These are phyloP conservation scores for Schrankia costaestrigalis DNA, from an alignment of 2,888 invertebrate species.

Conservation along the genomic window DNA sequence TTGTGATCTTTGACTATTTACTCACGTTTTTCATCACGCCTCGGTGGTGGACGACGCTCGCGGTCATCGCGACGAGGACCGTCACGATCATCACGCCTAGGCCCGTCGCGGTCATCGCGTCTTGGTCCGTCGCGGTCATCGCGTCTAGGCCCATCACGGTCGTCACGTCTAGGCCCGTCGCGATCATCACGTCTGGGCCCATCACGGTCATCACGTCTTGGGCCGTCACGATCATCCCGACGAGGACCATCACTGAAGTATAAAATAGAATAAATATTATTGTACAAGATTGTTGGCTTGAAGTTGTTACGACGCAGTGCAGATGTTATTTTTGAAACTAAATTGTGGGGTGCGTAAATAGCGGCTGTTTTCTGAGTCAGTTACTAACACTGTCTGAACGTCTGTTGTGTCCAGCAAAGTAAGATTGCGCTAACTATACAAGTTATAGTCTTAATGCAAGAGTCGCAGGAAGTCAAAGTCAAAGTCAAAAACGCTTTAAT, in stretches of 20 bases:
- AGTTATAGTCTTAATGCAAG: too few species aligned
- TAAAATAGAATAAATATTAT: background rate
- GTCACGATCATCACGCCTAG: conserved; percentile 48
- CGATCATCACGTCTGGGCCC: conserved; percentile 20
- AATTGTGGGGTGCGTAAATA: too few species aligned
- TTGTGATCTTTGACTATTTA: conserved; percentile 7
- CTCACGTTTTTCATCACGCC: conserved; percentile 75
- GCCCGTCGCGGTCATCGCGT: conserved; percentile 49
- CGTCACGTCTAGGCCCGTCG: conserved; percentile 37
- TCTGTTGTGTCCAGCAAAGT: too few species aligned
- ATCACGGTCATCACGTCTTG: conserved; percentile 42
- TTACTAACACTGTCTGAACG: too few species aligned
- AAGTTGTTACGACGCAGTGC: too few species aligned
- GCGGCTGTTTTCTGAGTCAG: too few species aligned
- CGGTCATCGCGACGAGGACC: conserved; percentile 51
- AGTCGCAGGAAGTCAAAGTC: too few species aligned
- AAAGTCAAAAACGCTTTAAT: too few species aligned
- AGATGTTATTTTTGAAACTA: too few species aligned
- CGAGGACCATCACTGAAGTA: conserved; percentile 24
- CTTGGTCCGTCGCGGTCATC: conserved; percentile 48
- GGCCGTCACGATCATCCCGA: conserved; percentile 10
- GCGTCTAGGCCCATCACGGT: conserved; percentile 47
- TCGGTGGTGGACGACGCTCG: conserved; percentile 53
- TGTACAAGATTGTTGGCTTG: too few species aligned
- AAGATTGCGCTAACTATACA: too few species aligned